Percentiles rank a stretch among this genome's conserved stretches.
phyloP scores from a whole-genome alignment of 2,888 invertebrate genomes.

The Hirtodrosophila confusa region DNA sequence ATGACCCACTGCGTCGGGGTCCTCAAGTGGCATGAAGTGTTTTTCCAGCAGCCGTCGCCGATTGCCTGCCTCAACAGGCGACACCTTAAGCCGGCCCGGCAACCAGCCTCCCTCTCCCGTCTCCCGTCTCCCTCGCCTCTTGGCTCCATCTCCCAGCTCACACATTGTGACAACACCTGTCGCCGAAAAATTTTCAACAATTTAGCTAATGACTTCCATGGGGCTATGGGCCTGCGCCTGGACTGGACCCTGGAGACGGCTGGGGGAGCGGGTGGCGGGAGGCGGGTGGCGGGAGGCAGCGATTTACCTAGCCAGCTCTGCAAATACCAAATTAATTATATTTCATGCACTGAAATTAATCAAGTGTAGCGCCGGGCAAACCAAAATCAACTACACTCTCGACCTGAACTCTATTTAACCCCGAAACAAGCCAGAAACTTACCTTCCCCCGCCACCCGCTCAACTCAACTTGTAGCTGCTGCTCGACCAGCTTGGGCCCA shows the following conservation, averaged over 20 bases:
- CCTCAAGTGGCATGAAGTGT: conserved; percentile 44
- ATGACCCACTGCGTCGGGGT: conserved; percentile 54
- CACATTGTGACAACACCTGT: conserved; percentile 66
- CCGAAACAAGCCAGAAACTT: conserved; percentile 56
- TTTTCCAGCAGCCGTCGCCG: conserved; percentile 11
- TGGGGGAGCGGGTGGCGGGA: too few relatives aligned
- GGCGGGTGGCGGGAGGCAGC: too few relatives aligned
- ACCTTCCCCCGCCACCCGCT: not conserved
- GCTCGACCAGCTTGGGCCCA: conserved; percentile 52
- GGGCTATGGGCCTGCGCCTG: not conserved
- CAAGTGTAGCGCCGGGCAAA: conserved; percentile 57
- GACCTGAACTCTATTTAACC: conserved; percentile 74
- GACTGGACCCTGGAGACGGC: too few relatives aligned
- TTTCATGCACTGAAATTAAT: conserved; percentile 77
- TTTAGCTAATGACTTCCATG: conserved; percentile 71
- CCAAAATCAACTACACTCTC: conserved; percentile 66
- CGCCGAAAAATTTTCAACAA: conserved; percentile 68
- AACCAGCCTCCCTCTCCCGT: conserved; percentile 10
- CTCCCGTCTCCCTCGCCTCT: too few relatives aligned
- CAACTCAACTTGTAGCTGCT: conserved; percentile 4
- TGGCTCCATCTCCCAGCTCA: too few relatives aligned
- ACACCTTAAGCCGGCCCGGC: conserved; percentile 29
- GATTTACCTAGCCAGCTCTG: conserved; percentile 29
- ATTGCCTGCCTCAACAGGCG: conserved; percentile 28
- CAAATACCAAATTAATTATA: conserved; percentile 78